Evolutionary conservation across 1,140 invertebrate species (phyloP), one percentile per base, ranked within the genome.

Genomic region (Glomeris maerens): DNA sequence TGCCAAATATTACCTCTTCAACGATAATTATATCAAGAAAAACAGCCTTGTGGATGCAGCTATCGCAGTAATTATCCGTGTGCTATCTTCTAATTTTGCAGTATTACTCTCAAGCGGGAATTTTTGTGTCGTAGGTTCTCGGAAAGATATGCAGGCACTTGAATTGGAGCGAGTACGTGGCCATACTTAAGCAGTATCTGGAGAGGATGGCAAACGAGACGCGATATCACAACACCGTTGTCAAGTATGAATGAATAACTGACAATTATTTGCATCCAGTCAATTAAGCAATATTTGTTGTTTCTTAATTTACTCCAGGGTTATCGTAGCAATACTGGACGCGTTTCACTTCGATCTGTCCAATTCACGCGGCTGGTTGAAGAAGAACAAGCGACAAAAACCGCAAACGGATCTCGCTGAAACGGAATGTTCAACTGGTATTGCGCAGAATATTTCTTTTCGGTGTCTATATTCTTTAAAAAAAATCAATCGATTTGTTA

Each of bases 261-360:
- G 2, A 39, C 38, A 42, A 17, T 42, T 20, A n/a, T 31, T 25
- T 49, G 14, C 41, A 46, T 41, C n/a, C 5, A 49, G 39, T 20
- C 13, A 46, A 45, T 46, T 49, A 1, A 45, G 1, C 7, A 39
- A 39, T 17, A 23, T 3, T 40, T 52, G 29, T 38, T 50, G 14
- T 20, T 26, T 20, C 49, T 55, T 47, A 47, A 52, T 13, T 36
- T 49, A 26, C 65, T 68, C 57, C 60, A 78, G 84, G 55, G 75
- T 94, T 36, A 69, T 93, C 17, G 79, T 89, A 0, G 76, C 74
- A 1, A 80, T 97, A 47, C 67, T 98, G 26, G 84, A 95, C 66
- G 78, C 81, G 1, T 98, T 96, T 62, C 91, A 97, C 68, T 97
- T 85, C 68, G 84, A 95, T 73, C 66, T 95, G 26, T 78, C 75